Base-by-base conservation (phyloP, 1,140 invertebrate species). In the Nasonia vitripennis region DNA sequence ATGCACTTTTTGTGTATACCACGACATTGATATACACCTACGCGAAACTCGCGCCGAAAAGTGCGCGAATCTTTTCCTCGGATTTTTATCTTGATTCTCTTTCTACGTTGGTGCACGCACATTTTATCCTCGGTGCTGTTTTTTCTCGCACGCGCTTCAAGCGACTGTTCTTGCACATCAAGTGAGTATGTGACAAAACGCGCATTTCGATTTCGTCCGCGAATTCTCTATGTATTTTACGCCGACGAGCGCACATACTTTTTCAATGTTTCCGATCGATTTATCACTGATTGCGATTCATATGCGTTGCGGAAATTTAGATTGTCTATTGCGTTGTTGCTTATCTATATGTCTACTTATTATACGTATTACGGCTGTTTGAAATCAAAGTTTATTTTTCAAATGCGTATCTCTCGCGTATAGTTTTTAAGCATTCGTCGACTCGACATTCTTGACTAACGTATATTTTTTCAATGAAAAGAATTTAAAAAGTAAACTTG, bases 381-480 rank as follows among this genome's bases (percentile, higher is more conserved):
- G 7, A 12, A 75, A 75, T 75, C 37, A n/a, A 45, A 20, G 12
- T 20, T 55, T 48, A 51, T 51, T 78, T 55, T 55, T 78, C 1
- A 78, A 34, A 70, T 80, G 17, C 27, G 23, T 27, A 68, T 78
- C n/a, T 80, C 34, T 67, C 68, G n/a, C 68, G n/a, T 70, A 68
- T 80, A 14, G 9, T 68, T 23, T 51, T 23, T 68, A 68, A 68
- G 11, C 48, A 51, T 51, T 51, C 31, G 48, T 79, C 55, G 48
- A 68, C 77, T 78, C 27, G 11, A 31, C 37, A 79, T 79, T 81
- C 41, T 71, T 27, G 27, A 67, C 37, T 70, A 68, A 14, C 45
- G n/a, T 71, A 81, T 71, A 73, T 82, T 82, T 74, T 82, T 55
- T 48, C n/a, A 74, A 82, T 62, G 37, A 75, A 62, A 75, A 41